These are phyloP conservation scores for Gobio gobio DNA, from an alignment of 2,113 vertebrate species.

Conservation along the genomic window DNA sequence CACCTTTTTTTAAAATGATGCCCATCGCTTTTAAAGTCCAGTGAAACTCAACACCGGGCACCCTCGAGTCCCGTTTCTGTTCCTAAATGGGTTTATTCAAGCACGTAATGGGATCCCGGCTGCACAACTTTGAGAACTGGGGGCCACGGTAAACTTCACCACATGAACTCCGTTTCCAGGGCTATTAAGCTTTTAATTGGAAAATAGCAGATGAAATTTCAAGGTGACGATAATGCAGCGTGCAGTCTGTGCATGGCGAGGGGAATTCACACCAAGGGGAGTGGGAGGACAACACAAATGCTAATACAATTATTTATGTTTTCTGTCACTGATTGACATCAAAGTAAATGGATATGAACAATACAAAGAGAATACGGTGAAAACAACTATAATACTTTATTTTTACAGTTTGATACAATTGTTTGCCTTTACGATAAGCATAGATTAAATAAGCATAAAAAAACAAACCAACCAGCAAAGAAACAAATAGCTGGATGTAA, in stretches of 20 bases:
- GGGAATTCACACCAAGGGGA: slow-evolving; percentile 71
- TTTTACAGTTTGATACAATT: background rate
- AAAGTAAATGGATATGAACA: background rate
- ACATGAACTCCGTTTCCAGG: slow-evolving; percentile 95
- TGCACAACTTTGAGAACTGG: slow-evolving; percentile 86
- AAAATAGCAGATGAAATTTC: slow-evolving; percentile 94
- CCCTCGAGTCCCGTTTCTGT: slow-evolving; percentile 83
- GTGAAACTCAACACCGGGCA: slow-evolving; percentile 94
- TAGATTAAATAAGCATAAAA: background rate
- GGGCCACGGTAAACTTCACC: slow-evolving; percentile 89
- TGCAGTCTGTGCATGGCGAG: slow-evolving; percentile 77
- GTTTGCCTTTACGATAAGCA: background rate
- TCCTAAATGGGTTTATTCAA: slow-evolving; percentile 97
- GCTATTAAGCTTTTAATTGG: slow-evolving; percentile 99
- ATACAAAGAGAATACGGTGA: background rate
- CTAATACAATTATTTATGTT: slow-evolving; percentile 76
- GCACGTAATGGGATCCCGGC: slow-evolving; percentile 96
- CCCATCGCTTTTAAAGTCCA: slow-evolving; percentile 76
- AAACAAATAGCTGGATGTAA: background rate
- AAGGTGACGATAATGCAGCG: slow-evolving; percentile 90
- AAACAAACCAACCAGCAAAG: background rate
- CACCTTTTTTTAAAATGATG: slow-evolving; percentile 75
- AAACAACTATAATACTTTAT: background rate
- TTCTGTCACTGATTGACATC: slow-evolving; percentile 30
- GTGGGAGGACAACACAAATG: slow-evolving; percentile 58